These are phyloP conservation scores for Dicentrarchus labrax DNA, from an alignment of 2,113 vertebrate genomes.

Conservation along the genomic window DNA sequence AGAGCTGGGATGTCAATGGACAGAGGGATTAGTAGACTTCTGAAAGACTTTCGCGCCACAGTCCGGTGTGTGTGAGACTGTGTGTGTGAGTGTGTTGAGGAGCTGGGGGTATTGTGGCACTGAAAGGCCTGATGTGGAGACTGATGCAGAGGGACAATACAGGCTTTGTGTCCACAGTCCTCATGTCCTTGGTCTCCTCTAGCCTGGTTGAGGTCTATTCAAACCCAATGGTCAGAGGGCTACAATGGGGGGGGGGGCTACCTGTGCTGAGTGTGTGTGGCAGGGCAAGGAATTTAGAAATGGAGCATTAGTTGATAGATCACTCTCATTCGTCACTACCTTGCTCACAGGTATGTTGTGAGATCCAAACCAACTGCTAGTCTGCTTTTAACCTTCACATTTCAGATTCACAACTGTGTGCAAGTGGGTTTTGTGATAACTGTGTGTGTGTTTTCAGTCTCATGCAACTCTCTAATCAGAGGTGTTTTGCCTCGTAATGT, in stretches of 20 bases:
- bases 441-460: neutral
- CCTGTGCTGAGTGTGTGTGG: slow-evolving; percentile 61
- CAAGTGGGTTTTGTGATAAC: neutral
- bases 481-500: slow-evolving; percentile 46
- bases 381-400: neutral
- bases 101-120: slow-evolving; percentile 68
- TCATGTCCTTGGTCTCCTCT: slow-evolving; percentile 71
- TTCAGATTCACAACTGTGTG: neutral
- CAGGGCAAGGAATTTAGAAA: neutral
- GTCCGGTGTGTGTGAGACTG: slow-evolving; percentile 32
- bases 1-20: slow-evolving; percentile 53
- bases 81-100: slow-evolving; percentile 32
- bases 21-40: slow-evolving; percentile 73
- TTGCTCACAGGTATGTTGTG: neutral
- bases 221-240: slow-evolving; percentile 38
- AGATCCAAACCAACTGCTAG: neutral
- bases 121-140: slow-evolving; percentile 82
- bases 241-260: slow-evolving; percentile 67
- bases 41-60: slow-evolving; percentile 74
- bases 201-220: slow-evolving; percentile 65
- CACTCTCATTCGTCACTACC: neutral
- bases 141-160: slow-evolving; percentile 81
- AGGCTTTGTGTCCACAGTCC: slow-evolving; percentile 77
- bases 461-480: neutral
- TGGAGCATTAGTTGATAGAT: too few relatives aligned